Evolutionary conservation across 1,140 invertebrate genomes (phyloP).

Genomic region (Metopolophium dirhodum): DNA sequence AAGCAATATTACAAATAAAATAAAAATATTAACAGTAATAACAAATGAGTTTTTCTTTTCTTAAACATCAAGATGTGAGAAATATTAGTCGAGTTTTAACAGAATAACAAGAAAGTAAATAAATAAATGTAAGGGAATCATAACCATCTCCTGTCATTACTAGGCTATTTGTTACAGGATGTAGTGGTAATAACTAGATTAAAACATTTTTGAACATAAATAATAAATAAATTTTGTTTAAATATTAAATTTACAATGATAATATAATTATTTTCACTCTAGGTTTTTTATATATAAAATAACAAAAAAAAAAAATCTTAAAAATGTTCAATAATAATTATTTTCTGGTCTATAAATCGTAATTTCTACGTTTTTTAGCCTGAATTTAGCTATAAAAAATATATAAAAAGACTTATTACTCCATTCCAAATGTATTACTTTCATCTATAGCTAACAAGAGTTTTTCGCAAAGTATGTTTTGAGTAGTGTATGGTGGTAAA

Average conservation of each 20-base stretch:
- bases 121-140: constrained; percentile 47
- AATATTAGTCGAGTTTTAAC: constrained; percentile 46
- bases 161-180: constrained; percentile 39
- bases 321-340: constrained; percentile 56
- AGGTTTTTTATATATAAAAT: constrained; percentile 55
- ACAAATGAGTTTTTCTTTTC: constrained; percentile 41
- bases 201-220: constrained; percentile 52
- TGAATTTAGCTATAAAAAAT: constrained; percentile 35
- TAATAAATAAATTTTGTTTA: constrained; percentile 57
- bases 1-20: constrained; percentile 48
- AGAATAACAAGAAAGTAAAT: constrained; percentile 55
- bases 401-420: constrained; percentile 67
- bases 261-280: constrained; percentile 54
- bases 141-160: constrained; percentile 33
- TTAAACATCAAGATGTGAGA: constrained; percentile 39
- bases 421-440: constrained; percentile 97
- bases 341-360: constrained; percentile 52
- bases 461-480: constrained; percentile 92
- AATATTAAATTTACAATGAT: constrained; percentile 55
- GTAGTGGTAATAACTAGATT: constrained; percentile 40
- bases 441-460: constrained; percentile 94
- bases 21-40: constrained; percentile 43
- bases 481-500: constrained; percentile 92
- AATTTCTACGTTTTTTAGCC: constrained; percentile 40
- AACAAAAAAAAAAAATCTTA: constrained; percentile 54